Conservation (phyloP, 2,797 vertebrate species). For the Pempheris klunzingeri region DNA sequence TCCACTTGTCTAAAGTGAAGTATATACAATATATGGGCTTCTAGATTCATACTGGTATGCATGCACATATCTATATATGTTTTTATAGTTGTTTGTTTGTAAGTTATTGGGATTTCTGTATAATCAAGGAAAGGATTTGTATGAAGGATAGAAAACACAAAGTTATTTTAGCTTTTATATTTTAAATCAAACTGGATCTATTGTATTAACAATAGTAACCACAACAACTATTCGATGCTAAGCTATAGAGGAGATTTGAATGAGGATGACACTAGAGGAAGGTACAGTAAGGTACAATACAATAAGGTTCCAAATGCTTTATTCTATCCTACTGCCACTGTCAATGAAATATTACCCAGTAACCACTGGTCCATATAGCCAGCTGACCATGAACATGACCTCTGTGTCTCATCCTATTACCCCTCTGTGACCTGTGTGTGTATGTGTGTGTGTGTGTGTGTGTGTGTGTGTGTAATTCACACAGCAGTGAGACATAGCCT, state of each 20-base stretch:
- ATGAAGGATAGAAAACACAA: neutral
- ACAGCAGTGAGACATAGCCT: conserved; percentile 51
- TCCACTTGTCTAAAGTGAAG: too few species aligned
- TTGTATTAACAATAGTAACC: too few species aligned
- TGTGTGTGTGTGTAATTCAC: conserved; percentile 40
- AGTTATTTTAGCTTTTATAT: neutral
- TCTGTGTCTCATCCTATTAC: conserved; percentile 52
- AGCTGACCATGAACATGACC: conserved; percentile 62
- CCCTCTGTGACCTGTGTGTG: conserved; percentile 40
- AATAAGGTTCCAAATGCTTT: neutral
- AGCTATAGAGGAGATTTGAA: neutral
- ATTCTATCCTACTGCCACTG: conserved; percentile 1
- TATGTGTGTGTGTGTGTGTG: conserved; percentile 17
- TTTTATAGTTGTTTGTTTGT: neutral
- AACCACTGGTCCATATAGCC: conserved; percentile 29
- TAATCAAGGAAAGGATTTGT: neutral
- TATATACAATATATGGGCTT: neutral
- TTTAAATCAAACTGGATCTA: too few species aligned
- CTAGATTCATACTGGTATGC: neutral
- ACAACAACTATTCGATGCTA: neutral
- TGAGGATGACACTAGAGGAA: neutral
- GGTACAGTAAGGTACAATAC: too few species aligned
- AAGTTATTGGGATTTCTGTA: neutral
- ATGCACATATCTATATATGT: neutral
- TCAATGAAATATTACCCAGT: conserved; percentile 25